Evolutionary conservation across 2,113 vertebrate genomes (phyloP).

Genomic region (Corythaixoides concolor): DNA sequence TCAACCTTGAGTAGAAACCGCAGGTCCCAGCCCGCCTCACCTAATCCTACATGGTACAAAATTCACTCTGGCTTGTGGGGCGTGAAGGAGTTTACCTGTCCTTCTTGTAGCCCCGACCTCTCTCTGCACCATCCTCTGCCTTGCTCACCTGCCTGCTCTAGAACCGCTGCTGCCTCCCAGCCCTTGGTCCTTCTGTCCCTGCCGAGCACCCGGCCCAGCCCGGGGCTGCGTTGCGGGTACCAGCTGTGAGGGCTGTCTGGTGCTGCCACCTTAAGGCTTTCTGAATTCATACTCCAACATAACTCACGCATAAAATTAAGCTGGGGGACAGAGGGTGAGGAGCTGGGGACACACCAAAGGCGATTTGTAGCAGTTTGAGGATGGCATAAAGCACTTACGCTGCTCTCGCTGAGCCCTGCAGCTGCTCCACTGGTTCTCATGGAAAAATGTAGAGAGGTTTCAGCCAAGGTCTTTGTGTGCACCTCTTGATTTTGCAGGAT

Average conservation of each 20-base stretch:
- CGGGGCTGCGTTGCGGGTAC: accelerated
- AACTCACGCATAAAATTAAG: accelerated
- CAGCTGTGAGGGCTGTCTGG: neutral
- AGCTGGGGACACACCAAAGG: neutral
- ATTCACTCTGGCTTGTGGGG: neutral
- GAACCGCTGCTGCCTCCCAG: neutral
- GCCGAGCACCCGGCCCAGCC: accelerated
- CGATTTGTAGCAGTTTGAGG: accelerated
- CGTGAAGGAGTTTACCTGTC: neutral
- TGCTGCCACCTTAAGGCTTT: slow-evolving; percentile 17
- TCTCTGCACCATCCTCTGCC: too few relatives aligned
- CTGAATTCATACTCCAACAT: neutral
- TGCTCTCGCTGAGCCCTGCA: accelerated
- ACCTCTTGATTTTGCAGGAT: neutral
- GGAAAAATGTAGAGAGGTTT: accelerated
- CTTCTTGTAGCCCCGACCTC: neutral
- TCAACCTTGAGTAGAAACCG: neutral
- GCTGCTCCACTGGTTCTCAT: neutral
- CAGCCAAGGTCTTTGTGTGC: neutral
- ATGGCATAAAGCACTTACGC: neutral
- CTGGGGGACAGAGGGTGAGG: neutral
- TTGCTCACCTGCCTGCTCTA: neutral
- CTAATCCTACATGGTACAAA: accelerated
- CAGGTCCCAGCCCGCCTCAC: neutral
- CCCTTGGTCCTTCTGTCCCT: neutral